phyloP scores from a whole-genome alignment of 2,888 invertebrate genomes.

The Marronus borbonicus region DNA sequence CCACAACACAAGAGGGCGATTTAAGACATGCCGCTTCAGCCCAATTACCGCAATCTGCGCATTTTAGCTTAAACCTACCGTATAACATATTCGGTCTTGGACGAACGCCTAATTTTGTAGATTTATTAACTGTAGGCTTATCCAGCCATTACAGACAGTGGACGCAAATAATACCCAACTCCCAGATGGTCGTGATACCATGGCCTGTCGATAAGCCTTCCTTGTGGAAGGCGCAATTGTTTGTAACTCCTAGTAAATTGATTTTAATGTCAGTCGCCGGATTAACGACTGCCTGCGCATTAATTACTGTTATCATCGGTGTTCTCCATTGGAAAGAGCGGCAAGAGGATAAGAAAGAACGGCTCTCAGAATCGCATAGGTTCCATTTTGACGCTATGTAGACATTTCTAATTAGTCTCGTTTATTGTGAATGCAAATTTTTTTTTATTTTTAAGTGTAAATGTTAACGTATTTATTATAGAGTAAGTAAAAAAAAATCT shows the following conservation, averaged over 20 bases:
- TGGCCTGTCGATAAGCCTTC: slow-evolving; percentile 83
- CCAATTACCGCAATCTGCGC: slow-evolving; percentile 93
- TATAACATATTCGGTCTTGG: slow-evolving; percentile 98
- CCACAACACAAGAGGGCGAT: slow-evolving; percentile 90
- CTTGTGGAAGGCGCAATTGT: slow-evolving; percentile 92
- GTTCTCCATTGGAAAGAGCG: slow-evolving; percentile 93
- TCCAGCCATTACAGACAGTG: slow-evolving; percentile 82
- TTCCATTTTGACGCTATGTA: slow-evolving; percentile 93
- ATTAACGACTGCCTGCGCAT: slow-evolving; percentile 86
- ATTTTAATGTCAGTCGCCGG: slow-evolving; percentile 94
- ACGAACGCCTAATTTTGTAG: slow-evolving; percentile 97
- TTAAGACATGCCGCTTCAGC: slow-evolving; percentile 86
- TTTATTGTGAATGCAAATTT: background rate
- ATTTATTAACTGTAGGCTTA: slow-evolving; percentile 86
- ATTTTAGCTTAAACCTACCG: slow-evolving; percentile 94
- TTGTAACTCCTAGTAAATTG: slow-evolving; percentile 95
- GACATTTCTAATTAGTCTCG: slow-evolving; percentile 10
- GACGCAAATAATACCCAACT: slow-evolving; percentile 97
- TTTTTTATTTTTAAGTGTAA: slow-evolving; percentile 23
- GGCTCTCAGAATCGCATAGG: slow-evolving; percentile 84
- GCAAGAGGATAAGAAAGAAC: slow-evolving; percentile 85
- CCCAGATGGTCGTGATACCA: slow-evolving; percentile 97
- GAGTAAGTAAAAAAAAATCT: slow-evolving; percentile 20
- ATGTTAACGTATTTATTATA: slow-evolving; percentile 37
- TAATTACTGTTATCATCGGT: slow-evolving; percentile 88